Evolutionary conservation across 2,888 invertebrate species (phyloP).

Genomic region (Epirrhoe alternata): DNA sequence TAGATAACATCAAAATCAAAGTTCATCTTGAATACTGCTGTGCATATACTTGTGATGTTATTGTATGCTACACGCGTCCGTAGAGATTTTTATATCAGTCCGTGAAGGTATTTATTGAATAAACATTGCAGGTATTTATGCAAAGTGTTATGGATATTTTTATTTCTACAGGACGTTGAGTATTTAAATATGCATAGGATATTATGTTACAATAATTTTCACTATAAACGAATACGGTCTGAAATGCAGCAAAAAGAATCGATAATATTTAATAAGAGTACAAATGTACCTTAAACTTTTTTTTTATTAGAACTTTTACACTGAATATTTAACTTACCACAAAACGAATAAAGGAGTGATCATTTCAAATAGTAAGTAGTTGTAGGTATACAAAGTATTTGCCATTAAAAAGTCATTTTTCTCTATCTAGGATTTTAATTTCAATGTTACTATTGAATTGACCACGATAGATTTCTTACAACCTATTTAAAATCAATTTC

Average conservation of each 20-base stretch:
- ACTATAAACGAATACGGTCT: not conserved
- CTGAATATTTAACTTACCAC: too few relatives aligned
- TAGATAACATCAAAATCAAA: not conserved
- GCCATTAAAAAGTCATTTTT: too few relatives aligned
- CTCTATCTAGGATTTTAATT: too few relatives aligned
- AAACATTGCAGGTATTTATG: slow-evolving; percentile 22
- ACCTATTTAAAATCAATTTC: too few relatives aligned
- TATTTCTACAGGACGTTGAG: slow-evolving; percentile 18
- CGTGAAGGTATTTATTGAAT: slow-evolving; percentile 21
- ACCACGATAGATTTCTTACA: too few relatives aligned
- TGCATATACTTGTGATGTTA: slow-evolving; percentile 6
- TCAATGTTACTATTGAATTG: not conserved
- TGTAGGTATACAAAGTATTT: too few relatives aligned
- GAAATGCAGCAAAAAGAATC: too few relatives aligned
- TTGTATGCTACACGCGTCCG: not conserved
- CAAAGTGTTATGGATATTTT: slow-evolving; percentile 18
- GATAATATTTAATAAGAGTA: too few relatives aligned
- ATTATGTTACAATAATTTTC: not conserved
- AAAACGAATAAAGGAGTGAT: too few relatives aligned
- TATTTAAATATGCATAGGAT: not conserved
- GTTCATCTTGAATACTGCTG: not conserved
- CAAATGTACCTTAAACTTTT: too few relatives aligned
- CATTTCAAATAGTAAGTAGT: too few relatives aligned
- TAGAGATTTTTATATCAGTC: slow-evolving; percentile 18
- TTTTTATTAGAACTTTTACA: too few relatives aligned